Evolutionary conservation across 1,140 invertebrate species (phyloP), one percentile per base, ranked within the genome.

Genomic region (Dermatophagoides farinae): DNA sequence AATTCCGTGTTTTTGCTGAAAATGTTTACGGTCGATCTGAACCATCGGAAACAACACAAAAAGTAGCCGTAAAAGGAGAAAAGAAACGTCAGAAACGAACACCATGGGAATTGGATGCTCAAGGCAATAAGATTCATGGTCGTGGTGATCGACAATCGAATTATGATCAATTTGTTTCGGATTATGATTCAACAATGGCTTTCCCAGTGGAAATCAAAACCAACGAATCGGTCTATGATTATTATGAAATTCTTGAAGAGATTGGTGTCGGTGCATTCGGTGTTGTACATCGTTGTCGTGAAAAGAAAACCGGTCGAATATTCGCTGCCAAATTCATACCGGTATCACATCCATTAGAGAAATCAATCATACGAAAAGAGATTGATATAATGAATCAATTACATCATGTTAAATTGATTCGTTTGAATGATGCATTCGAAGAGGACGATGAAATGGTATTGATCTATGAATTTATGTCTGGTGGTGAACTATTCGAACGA

Each of bases 311-410:
- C 50, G 93, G 93, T 16, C 89, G 93, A 69, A 89, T 89, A 51
- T 99, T 96, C 73, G 95, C 96, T 0, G 96, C 93, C 44, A 99
- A 99, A 75, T 98, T 99, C 72, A 97, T 99, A 67, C 91, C 91
- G 5, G 90, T 92, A 16, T 83, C 88, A 0, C 88, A 91, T 68
- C 81, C 86, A 16, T 84, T 89, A 78, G 95, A 98, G 72, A 98
- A 97, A 70, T 86, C 92, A 68, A 77, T 96, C 0, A 96, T 99
- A 58, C 82, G 88, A 64, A 91, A 96, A 68, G 96, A 99, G 76
- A 97, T 99, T 64, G 90, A 96, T 69, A 91, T 97, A 51, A 98
- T 98, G 93, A 97, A 97, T 72, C 88, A 97, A 68, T 73, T 98
- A 1, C 90, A 97, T 74, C 95, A 99, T 77, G 84, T 84, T 47